Percentiles rank a stretch among this genome's conserved stretches.
Evolutionary conservation across 2,888 invertebrate species (phyloP).

Genomic region (Caenorhabditis uteleia): DNA sequence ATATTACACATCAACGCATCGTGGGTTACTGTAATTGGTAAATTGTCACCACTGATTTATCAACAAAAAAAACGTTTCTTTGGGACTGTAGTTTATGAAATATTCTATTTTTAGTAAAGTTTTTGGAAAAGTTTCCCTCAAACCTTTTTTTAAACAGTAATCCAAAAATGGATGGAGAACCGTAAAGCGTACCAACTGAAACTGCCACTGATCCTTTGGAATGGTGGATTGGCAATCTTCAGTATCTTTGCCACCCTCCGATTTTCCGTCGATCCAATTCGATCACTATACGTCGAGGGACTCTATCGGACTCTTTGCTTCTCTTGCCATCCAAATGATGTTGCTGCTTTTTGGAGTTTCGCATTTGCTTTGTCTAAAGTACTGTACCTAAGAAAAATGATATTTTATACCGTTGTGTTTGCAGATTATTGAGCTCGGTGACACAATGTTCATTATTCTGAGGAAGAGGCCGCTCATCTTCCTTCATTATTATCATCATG

Average conservation of each 20-base stretch:
- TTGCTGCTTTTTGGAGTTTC: conserved; percentile 62
- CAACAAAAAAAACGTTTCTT: too few species aligned
- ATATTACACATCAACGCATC: too few species aligned
- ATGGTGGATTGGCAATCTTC: conserved; percentile 71
- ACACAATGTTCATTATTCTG: conserved; percentile 68
- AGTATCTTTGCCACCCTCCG: conserved; percentile 72
- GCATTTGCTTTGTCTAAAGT: conserved; percentile 66
- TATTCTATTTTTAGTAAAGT: too few species aligned
- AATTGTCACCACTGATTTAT: background rate
- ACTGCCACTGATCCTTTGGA: conserved; percentile 71
- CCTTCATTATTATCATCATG: conserved; percentile 69
- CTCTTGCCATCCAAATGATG: conserved; percentile 57
- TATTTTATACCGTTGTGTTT: conserved; percentile 11
- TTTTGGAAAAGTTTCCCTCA: background rate
- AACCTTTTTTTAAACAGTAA: conserved; percentile 23
- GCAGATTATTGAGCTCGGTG: conserved; percentile 67
- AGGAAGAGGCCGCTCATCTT: conserved; percentile 66
- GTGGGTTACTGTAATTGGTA: too few species aligned
- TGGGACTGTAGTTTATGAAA: too few species aligned
- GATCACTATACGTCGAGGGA: conserved; percentile 47
- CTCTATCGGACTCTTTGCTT: conserved; percentile 62
- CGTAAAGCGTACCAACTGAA: conserved; percentile 71
- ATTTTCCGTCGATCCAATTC: conserved; percentile 62
- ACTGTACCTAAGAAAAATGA: background rate
- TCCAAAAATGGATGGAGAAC: conserved; percentile 70